Evolutionary conservation across 2,113 vertebrate genomes (phyloP), one percentile per base, ranked within the genome.

Genomic region (Nothocercus nigrocapillus): DNA sequence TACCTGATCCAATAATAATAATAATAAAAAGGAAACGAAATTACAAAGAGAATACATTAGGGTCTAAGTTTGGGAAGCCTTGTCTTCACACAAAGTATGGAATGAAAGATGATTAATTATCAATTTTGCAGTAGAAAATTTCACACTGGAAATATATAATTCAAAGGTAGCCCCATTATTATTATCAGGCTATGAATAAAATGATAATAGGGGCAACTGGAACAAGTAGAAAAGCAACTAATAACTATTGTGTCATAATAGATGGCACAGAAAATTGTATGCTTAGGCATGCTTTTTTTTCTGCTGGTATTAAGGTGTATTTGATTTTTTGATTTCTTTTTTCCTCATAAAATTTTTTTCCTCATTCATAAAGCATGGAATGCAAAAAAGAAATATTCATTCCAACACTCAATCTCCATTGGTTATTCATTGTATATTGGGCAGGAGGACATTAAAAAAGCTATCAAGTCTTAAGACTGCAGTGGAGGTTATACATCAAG

Each of bases 231-330:
- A 53, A 27, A 42, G 28, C 19, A 81, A 87, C 51, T 18, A 66
- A 20, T 7, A 7, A 69, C 21, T n/a, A 3, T 34, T 38, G 5
- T 27, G 9, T 7, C 30, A 4, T 24, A 63, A 75, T 62, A 82
- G 10, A 18, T 69, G 7, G 19, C 59, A 49, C 7, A 73, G n/a
- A 78, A 28, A 40, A 9, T 6, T 70, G 1, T 63, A 14, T 63
- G 56, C 58, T 80, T 68, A 80, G 10, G 53, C 28, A 27, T 20
- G 4, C 0, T 10, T 24, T 27, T 62, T 47, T 58, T 51, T 38
- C 2, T 59, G 7, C 2, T 12, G 3, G 2, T 62, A 32, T 78
- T 34, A 69, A 36, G 20, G 5, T 27, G 3, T 30, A 3, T 19
- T 83, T 62, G 17, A 15, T 20, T 25, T 22, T 25, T 36, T 36